Percentiles rank a stretch among this genome's conserved stretches.
Evolutionary conservation across 2,113 vertebrate species (phyloP).

Genomic region (Aix galericulata): DNA sequence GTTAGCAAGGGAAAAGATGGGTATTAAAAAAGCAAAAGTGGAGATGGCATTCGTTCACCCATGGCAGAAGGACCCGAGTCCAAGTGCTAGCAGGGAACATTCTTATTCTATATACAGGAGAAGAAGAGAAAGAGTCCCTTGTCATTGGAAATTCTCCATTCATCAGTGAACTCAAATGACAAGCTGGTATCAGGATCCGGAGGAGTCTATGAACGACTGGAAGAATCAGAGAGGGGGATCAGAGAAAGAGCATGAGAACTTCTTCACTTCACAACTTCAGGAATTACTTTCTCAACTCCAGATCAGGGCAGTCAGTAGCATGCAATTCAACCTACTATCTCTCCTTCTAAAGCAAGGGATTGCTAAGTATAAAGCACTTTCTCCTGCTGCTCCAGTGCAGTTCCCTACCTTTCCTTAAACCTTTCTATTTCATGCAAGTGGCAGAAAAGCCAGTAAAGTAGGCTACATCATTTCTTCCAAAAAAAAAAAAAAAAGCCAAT

Average conservation of each 20-base stretch:
- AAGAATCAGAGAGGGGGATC: conserved; percentile 54
- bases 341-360: conserved; percentile 9
- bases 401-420: neutral
- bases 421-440: neutral
- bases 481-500: neutral
- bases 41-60: conserved; percentile 67
- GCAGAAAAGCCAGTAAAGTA: neutral
- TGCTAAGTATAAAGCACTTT: neutral
- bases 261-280: conserved; percentile 22
- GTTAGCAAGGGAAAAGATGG: conserved; percentile 42
- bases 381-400: neutral
- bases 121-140: conserved; percentile 67
- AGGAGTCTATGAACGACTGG: conserved; percentile 63
- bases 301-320: conserved; percentile 36
- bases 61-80: conserved; percentile 59
- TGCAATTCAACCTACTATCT: conserved; percentile 22
- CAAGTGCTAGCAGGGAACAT: conserved; percentile 65
- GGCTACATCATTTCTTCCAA: neutral
- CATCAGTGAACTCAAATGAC: conserved; percentile 56
- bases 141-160: conserved; percentile 65
- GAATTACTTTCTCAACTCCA: conserved; percentile 54
- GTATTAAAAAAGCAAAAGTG: conserved; percentile 65
- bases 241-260: conserved; percentile 39
- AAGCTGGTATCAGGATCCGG: conserved; percentile 47
- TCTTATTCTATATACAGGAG: conserved; percentile 78